These are phyloP conservation scores for Prunella strophiata DNA, from an alignment of 2,797 vertebrate species.

Conservation along the genomic window DNA sequence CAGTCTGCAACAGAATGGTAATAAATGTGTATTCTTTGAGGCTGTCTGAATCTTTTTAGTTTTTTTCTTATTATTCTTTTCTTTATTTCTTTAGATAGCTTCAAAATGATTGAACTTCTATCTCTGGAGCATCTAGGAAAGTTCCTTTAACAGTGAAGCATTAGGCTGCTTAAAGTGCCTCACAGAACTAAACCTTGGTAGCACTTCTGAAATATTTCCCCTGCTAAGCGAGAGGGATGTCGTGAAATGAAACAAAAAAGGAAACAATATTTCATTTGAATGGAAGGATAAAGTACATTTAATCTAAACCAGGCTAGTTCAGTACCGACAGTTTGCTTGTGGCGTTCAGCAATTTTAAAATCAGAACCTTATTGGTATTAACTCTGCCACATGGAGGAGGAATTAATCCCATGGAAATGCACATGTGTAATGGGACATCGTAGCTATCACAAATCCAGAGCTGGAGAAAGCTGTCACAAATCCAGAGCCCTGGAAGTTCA, in stretches of 20 bases:
- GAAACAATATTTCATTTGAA: conserved; percentile 44
- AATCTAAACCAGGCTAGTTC: conserved; percentile 30
- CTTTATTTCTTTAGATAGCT: conserved; percentile 33
- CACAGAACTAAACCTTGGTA: background rate
- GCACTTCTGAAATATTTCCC: conserved; percentile 46
- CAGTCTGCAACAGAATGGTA: background rate
- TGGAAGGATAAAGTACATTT: conserved; percentile 18
- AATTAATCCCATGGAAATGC: background rate
- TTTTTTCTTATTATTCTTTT: background rate
- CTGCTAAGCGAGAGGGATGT: background rate
- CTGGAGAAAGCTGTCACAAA: background rate
- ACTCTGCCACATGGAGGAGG: background rate
- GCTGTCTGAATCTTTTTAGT: background rate
- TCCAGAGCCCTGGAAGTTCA: background rate
- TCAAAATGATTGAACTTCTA: too few relatives aligned
- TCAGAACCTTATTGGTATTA: background rate
- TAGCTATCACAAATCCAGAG: background rate
- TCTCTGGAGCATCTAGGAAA: background rate
- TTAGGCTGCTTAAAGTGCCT: conserved; percentile 1
- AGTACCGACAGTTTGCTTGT: background rate
- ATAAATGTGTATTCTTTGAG: background rate
- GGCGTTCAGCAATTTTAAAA: background rate
- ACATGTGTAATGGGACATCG: rapidly evolving
- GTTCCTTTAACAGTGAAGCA: background rate
- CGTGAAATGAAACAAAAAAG: conserved; percentile 45